Base-by-base conservation (phyloP, 2,797 vertebrate genomes). In the Sternarchorhynchus goeldii region DNA sequence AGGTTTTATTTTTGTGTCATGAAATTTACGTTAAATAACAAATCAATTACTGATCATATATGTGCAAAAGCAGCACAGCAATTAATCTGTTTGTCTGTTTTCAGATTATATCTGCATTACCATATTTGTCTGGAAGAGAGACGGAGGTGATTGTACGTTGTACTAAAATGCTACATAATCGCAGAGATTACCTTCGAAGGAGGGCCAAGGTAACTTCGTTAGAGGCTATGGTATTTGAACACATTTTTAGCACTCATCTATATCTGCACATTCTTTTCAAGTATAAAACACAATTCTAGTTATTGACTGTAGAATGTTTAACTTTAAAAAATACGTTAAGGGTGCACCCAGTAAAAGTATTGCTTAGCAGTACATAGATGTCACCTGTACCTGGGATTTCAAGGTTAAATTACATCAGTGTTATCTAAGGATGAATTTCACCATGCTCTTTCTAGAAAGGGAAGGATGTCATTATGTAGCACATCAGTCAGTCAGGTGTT, bases 91-190 rank as follows among this genome's bases (percentile, higher is more conserved):
- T 17, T 80, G 20, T 73, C 20, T 81, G 45, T 29, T 74, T 72
- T 55, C 79, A 87, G 86, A 87, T 87, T 32, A 82, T 87, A 56
- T 86, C 83, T 29, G 78, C 78, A 1, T 71, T 86, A 73, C 84
- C 86, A 1, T 85, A 87, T 66, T 75, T 86, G 58, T 84, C 76
- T 67, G 84, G 84, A 5, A 76, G 70, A 68, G 86, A 87, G 65
- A 78, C 83, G 0, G 86, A 87, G 71, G 84, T 87, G 69, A 84
- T 87, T 41, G 81, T 85, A 7, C 80, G 84, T 0, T 87, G 86
- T 62, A 87, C 86, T 34, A 87, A 87, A 71, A 87, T 87, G 86
- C 83, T 87, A 17, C 86, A 86, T 63, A 87, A 87, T 36, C 84
- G 84, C 76, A 81, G 86, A 59, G 84, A 87, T 71, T 87, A 87